These are phyloP conservation scores for Villa cingulata DNA, from an alignment of 2,888 invertebrate species.

Conservation along the genomic window DNA sequence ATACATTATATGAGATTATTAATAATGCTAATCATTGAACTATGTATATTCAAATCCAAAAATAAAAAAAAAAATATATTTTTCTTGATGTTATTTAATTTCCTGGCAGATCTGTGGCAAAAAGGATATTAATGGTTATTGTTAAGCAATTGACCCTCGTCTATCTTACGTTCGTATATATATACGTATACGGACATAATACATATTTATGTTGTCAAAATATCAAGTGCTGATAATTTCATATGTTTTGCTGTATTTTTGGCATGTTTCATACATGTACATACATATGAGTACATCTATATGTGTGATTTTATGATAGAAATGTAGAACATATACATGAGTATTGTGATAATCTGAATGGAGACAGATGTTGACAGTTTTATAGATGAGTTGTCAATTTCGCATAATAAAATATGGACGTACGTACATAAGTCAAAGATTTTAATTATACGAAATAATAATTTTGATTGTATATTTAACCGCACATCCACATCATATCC, in stretches of 20 bases:
- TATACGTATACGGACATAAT: too few species aligned
- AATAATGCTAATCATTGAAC: conserved; percentile 11
- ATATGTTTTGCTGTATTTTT: background rate
- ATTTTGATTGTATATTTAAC: too few species aligned
- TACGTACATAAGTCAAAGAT: background rate
- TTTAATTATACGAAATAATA: too few species aligned
- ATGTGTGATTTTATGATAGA: background rate
- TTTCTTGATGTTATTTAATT: too few species aligned
- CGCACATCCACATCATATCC: too few species aligned
- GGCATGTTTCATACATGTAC: too few species aligned
- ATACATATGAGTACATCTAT: background rate
- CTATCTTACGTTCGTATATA: background rate
- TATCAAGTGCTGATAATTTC: conserved; percentile 7
- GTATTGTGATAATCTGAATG: background rate
- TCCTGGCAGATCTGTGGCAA: background rate
- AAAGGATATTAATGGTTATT: conserved; percentile 6
- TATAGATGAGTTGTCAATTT: background rate
- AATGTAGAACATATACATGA: too few species aligned
- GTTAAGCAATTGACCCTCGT: conserved; percentile 4
- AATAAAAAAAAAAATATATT: too few species aligned
- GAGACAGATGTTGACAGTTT: background rate
- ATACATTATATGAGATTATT: conserved; percentile 8
- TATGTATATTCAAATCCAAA: background rate
- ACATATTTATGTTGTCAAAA: too few species aligned
- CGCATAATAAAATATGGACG: background rate